Conservation (phyloP, 2,888 invertebrate genomes). For the Orchesella flavescens region DNA sequence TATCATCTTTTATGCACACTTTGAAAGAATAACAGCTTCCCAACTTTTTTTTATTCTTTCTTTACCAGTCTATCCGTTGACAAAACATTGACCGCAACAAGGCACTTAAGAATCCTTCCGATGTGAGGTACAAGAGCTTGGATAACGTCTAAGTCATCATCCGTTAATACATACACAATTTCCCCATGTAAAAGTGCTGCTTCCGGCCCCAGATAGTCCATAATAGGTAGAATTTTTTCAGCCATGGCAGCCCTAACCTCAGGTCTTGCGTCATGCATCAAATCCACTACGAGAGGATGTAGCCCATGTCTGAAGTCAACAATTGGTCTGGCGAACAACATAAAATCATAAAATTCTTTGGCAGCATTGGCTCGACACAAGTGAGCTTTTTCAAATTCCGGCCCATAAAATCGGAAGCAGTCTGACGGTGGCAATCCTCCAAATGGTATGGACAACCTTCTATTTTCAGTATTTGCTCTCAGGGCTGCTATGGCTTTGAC, state of each 20-base stretch:
- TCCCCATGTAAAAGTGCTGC: constrained; percentile 66
- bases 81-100: constrained; percentile 67
- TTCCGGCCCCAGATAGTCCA: constrained; percentile 63
- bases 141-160: constrained; percentile 68
- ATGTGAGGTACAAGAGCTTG: constrained; percentile 67
- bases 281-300: constrained; percentile 65
- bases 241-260: constrained; percentile 67
- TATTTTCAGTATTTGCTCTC: constrained; percentile 29
- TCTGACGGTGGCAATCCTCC: background rate
- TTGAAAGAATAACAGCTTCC: no score
- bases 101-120: constrained; percentile 66
- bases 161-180: constrained; percentile 67
- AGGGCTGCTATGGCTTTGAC: constrained; percentile 17
- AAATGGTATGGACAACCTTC: constrained; percentile 45
- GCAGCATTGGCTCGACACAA: constrained; percentile 65
- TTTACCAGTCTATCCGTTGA: constrained; percentile 68
- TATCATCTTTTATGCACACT: no score
- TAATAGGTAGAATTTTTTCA: constrained; percentile 60
- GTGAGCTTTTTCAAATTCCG: constrained; percentile 30
- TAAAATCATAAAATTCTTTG: constrained; percentile 63
- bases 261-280: constrained; percentile 65
- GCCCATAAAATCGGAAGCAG: constrained; percentile 21
- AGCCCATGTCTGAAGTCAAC: constrained; percentile 69
- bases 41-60: background rate
- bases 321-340: constrained; percentile 66